Percentiles rank a stretch among this genome's conserved stretches.
These are phyloP conservation scores for Agonopterix heracliana DNA, from an alignment of 2,888 invertebrate genomes.

Conservation along the genomic window DNA sequence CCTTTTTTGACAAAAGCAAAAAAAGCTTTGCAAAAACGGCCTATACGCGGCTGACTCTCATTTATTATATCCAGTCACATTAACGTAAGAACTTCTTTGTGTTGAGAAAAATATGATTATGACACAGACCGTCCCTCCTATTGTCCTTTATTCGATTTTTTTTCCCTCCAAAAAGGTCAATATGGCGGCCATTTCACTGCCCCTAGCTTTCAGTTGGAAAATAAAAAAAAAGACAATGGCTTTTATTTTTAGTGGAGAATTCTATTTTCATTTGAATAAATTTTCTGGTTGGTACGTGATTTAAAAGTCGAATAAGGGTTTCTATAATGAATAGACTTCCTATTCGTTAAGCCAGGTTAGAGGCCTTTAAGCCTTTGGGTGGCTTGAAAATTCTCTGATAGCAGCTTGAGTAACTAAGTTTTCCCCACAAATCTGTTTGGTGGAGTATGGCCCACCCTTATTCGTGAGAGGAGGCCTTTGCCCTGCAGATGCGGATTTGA, in stretches of 20 bases:
- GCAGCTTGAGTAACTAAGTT: too few species aligned
- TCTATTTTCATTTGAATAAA: too few species aligned
- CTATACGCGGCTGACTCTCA: slow-evolving; percentile 57
- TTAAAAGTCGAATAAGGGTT: too few species aligned
- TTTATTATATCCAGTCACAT: slow-evolving; percentile 61
- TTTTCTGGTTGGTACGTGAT: too few species aligned
- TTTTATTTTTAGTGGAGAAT: neutral
- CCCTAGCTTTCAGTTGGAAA: slow-evolving; percentile 27
- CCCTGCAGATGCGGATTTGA: too few species aligned
- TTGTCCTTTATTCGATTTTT: slow-evolving; percentile 67
- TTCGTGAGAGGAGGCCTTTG: too few species aligned
- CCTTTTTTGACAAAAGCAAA: neutral
- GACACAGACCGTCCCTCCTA: slow-evolving; percentile 56
- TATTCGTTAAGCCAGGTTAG: too few species aligned
- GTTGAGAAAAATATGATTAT: slow-evolving; percentile 69
- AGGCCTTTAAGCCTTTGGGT: too few species aligned
- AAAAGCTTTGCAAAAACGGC: slow-evolving; percentile 10
- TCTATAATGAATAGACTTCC: too few species aligned
- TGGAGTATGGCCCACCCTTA: too few species aligned
- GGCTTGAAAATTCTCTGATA: too few species aligned
- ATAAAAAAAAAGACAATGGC: slow-evolving; percentile 39
- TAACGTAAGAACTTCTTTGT: slow-evolving; percentile 70
- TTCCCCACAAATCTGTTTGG: too few species aligned
- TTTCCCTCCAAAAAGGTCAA: slow-evolving; percentile 47
- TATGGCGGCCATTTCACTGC: slow-evolving; percentile 42